Percentiles rank a stretch among this genome's conserved stretches.
Evolutionary conservation across 2,113 vertebrate species (phyloP).

Genomic region (Balaenoptera acutorostrata): DNA sequence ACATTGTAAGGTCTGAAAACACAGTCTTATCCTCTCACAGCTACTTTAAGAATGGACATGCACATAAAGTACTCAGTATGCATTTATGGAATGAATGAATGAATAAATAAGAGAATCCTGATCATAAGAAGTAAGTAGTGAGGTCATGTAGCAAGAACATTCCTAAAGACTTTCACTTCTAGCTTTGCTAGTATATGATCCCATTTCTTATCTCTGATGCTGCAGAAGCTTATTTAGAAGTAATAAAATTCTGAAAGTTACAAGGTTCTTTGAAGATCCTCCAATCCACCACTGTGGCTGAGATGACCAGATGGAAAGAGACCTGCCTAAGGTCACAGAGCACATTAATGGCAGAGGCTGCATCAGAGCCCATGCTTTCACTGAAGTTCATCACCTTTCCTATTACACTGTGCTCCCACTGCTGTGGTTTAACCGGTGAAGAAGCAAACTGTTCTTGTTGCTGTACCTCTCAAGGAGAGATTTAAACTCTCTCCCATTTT

Average conservation of each 20-base stretch:
- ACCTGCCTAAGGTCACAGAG: not conserved
- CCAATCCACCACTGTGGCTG: not conserved
- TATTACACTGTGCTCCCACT: rapidly evolving
- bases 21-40: not conserved
- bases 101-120: not conserved
- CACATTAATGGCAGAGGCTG: not conserved
- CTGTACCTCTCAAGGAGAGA: not conserved
- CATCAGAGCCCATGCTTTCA: not conserved
- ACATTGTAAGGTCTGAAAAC: not conserved
- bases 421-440: not conserved
- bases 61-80: not conserved
- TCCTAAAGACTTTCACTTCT: not conserved
- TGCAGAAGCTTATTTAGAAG: not conserved
- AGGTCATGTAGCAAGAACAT: not conserved
- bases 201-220: not conserved
- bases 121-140: not conserved
- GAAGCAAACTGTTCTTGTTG: not conserved
- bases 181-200: not conserved
- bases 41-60: not conserved
- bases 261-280: not conserved
- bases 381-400: not conserved
- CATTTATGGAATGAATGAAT: not conserved
- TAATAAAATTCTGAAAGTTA: not conserved
- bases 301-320: not conserved
- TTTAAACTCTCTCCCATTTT: not conserved